Base-by-base conservation (phyloP, 2,797 vertebrate species). In the Lutjanus argentimaculatus region DNA sequence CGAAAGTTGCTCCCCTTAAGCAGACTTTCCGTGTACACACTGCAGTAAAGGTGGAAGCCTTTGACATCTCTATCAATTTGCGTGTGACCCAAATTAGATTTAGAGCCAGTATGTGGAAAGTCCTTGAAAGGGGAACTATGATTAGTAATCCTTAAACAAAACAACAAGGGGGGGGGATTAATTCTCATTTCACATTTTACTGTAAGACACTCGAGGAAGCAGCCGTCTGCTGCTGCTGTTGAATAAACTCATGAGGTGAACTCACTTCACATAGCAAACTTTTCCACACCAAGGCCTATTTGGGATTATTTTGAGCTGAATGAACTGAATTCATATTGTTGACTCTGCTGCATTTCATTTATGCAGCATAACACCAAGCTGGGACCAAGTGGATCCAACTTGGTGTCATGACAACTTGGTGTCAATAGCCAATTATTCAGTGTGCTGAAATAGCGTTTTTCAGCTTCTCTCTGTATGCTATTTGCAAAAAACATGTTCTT, bases 281-380 rank as follows among this genome's bases (percentile, higher is more conserved):
- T 89, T 91, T 84, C 84, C 83, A 88, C 77, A 79, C 61, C 1
- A 88, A 85, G 78, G 75, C 82, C 80, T 91, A 73, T 80, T 84
- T 59, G 57, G 80, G 86, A 90, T 90, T 89, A 89, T 88, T 86
- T 85, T 82, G 72, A 90, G 80, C 70, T 67, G 82, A 82, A 88
- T 82, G 74, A 83, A 80, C 77, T 85, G 83, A 84, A 87, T 84
- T 88, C 72, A 87, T 82, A 86, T 75, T 61, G 84, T 83, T 88
- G 82, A 85, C 68, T 85, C 58, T 74, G 71, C 84, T 87, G 88
- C 79, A 85, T 87, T 84, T 87, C 55, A 80, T 84, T 90, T 82
- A 77, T 85, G 63, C 83, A 68, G 83, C 63, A 86, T 83, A 70
- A 85, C 78, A 89, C 85, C 85, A 84, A 88, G 83, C 65, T 72